Evolutionary conservation across 2,797 vertebrate species (phyloP).

Genomic region (Distichodus sexfasciatus): DNA sequence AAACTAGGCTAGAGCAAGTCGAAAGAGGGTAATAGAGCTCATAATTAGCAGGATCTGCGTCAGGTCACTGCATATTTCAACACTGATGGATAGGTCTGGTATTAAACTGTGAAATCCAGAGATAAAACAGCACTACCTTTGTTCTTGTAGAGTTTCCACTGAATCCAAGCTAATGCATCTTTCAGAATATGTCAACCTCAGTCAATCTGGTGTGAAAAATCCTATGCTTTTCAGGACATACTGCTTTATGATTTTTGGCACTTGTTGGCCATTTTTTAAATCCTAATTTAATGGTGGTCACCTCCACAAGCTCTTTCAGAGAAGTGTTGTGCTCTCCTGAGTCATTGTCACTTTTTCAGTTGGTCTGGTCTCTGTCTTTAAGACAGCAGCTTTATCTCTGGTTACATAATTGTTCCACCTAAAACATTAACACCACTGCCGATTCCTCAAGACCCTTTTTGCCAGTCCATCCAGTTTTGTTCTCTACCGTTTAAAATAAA

Average conservation of each 20-base stretch:
- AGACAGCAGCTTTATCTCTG: constrained; percentile 23
- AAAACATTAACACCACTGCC: constrained; percentile 26
- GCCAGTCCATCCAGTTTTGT: not conserved
- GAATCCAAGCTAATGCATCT: not conserved
- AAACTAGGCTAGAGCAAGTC: constrained; percentile 20
- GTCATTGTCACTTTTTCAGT: not conserved
- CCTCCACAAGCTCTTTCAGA: not conserved
- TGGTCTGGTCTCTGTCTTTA: constrained; percentile 10
- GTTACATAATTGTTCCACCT: constrained; percentile 38
- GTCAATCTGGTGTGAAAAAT: not conserved
- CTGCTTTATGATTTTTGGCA: not conserved
- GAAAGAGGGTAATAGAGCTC: not conserved
- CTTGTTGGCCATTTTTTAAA: not conserved
- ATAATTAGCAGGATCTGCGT: constrained; percentile 25
- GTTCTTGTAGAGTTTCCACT: not conserved
- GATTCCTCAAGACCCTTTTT: constrained; percentile 1
- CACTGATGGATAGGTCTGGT: not conserved
- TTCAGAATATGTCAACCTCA: not conserved
- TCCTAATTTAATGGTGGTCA: constrained; percentile 1
- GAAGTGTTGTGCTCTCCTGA: not conserved
- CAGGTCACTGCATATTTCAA: constrained; percentile 9
- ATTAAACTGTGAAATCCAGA: not conserved
- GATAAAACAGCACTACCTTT: not conserved
- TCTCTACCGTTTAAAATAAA: constrained; percentile 1
- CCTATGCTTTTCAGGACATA: not conserved